phyloP scores from a whole-genome alignment of 2,888 invertebrate genomes.

The Pandemis heparana region DNA sequence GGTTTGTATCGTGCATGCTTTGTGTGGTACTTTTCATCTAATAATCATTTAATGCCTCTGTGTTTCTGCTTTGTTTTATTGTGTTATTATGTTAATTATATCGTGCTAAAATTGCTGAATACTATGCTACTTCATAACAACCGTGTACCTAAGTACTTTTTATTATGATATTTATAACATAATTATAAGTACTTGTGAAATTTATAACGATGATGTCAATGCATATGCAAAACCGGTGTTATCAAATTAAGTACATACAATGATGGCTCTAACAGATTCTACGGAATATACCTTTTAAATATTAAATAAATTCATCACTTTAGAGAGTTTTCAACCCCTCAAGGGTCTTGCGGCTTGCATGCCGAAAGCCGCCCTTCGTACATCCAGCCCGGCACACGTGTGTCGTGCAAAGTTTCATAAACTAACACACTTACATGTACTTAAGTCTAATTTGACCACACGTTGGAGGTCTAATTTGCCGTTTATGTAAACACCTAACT shows the following conservation, averaged over 20 bases:
- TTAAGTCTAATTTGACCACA: constrained; percentile 8
- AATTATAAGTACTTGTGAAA: not conserved
- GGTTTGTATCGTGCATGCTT: constrained; percentile 29
- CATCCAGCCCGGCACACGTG: constrained; percentile 25
- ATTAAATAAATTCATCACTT: not conserved
- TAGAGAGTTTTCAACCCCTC: constrained; percentile 4
- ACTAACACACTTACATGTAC: not conserved
- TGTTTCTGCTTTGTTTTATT: not conserved
- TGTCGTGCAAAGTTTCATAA: constrained; percentile 23
- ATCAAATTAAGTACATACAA: not conserved
- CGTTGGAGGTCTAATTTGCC: constrained; percentile 13
- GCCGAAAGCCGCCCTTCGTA: constrained; percentile 3
- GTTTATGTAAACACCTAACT: constrained; percentile 12
- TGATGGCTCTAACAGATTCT: not conserved
- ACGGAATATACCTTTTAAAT: not conserved
- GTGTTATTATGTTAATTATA: not conserved
- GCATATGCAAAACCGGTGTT: not conserved
- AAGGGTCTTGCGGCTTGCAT: constrained; percentile 21
- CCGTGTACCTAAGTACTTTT: not conserved
- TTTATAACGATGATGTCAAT: not conserved
- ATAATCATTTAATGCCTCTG: not conserved
- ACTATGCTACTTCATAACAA: not conserved
- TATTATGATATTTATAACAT: not conserved
- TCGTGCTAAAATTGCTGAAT: not conserved
- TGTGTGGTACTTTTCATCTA: constrained; percentile 15